Evolutionary conservation across 2,888 invertebrate species (phyloP).

Genomic region (Chrysina gloriosa): DNA sequence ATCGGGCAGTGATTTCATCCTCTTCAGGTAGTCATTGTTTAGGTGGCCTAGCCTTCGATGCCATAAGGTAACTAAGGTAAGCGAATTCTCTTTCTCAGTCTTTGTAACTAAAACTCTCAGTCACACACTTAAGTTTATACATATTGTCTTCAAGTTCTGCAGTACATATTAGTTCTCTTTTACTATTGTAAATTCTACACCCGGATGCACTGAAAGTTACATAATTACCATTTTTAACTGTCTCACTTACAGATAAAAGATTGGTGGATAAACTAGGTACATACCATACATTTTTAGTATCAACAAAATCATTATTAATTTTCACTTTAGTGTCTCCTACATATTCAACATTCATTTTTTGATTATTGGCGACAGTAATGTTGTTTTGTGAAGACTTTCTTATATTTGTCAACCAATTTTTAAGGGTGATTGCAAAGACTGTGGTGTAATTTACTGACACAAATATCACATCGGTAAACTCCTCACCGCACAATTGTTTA

Average conservation of each 20-base stretch:
- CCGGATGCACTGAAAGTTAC: constrained; percentile 3
- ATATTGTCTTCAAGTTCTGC: constrained; percentile 5
- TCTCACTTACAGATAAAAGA: constrained; percentile 10
- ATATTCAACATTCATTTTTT: background rate
- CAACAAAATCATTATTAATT: background rate
- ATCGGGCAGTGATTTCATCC: background rate
- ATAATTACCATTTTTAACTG: constrained; percentile 5
- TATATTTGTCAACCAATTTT: background rate
- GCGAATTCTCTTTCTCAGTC: background rate
- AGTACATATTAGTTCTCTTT: background rate
- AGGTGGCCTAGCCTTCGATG: constrained; percentile 10
- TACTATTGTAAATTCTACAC: constrained; percentile 14
- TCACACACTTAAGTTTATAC: background rate
- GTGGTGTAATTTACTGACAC: constrained; percentile 55
- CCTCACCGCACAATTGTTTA: too few relatives aligned
- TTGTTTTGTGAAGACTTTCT: background rate
- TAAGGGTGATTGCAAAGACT: constrained; percentile 48
- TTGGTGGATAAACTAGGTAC: constrained; percentile 11
- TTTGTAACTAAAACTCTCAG: background rate
- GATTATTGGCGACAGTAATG: background rate
- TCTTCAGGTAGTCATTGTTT: background rate
- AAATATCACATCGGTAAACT: constrained; percentile 42
- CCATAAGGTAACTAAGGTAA: background rate
- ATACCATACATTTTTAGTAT: background rate
- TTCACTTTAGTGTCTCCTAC: background rate